Evolutionary conservation across 2,888 invertebrate genomes (phyloP).

Genomic region (Chironomus tentans): DNA sequence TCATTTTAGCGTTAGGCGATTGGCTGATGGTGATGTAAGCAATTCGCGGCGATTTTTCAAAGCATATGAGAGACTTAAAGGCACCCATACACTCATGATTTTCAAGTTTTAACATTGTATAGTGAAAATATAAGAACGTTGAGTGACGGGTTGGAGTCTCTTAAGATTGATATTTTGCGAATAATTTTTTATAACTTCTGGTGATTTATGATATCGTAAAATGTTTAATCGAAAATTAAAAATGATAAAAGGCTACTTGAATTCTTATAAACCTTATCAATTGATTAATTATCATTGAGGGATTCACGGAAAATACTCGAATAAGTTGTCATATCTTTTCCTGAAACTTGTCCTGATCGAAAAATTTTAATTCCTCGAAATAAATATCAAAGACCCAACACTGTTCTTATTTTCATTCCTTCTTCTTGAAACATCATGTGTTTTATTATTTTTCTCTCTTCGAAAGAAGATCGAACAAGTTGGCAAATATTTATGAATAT

Average conservation of each 20-base stretch:
- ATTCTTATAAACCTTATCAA: too few relatives aligned
- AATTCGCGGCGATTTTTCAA: slow-evolving; percentile 13
- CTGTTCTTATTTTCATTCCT: not conserved
- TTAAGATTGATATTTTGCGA: not conserved
- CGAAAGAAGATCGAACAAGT: not conserved
- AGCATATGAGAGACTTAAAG: not conserved
- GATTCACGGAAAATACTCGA: too few relatives aligned
- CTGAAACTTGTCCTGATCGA: too few relatives aligned
- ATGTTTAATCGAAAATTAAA: too few relatives aligned
- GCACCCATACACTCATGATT: slow-evolving; percentile 1
- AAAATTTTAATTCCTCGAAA: too few relatives aligned
- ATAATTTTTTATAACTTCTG: not conserved
- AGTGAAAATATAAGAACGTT: slow-evolving; percentile 16
- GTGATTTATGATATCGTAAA: not conserved
- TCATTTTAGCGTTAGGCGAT: not conserved
- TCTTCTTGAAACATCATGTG: not conserved
- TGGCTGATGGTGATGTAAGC: slow-evolving; percentile 19
- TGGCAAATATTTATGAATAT: not conserved
- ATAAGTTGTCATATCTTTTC: too few relatives aligned
- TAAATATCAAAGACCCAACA: too few relatives aligned
- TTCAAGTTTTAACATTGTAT: not conserved
- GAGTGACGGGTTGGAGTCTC: slow-evolving; percentile 3
- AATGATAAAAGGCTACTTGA: too few relatives aligned
- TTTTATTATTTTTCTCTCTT: not conserved
- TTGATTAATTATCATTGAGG: too few relatives aligned